Conservation (phyloP, 2,797 vertebrate genomes). For the Petrocephalus sullivani region DNA sequence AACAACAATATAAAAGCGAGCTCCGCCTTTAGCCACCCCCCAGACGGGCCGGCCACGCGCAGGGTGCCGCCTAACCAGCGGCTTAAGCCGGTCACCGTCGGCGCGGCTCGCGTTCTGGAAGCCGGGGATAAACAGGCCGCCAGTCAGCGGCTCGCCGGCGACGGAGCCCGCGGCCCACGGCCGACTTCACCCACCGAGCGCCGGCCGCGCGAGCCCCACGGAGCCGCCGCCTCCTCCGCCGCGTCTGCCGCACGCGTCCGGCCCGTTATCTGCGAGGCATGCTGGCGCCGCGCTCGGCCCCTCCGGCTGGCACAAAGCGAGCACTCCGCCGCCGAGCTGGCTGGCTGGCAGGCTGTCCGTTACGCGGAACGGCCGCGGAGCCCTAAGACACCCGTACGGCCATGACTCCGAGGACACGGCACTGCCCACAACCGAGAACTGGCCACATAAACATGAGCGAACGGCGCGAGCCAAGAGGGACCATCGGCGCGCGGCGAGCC, state of each 20-base stretch:
- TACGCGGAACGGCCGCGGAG: neutral
- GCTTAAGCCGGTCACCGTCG: neutral
- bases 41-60: neutral
- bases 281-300: neutral
- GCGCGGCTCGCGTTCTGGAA: neutral
- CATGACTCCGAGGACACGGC: neutral
- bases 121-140: neutral
- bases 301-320: neutral
- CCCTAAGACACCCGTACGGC: neutral
- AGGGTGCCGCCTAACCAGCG: neutral
- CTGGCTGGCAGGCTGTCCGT: neutral
- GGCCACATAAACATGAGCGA: slow-evolving; percentile 11
- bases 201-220: neutral
- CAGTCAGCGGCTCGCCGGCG: neutral
- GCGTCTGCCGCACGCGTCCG: neutral
- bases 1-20: neutral
- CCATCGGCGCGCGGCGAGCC: neutral
- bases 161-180: neutral
- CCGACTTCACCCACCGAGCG: slow-evolving; percentile 7
- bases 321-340: neutral
- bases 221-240: neutral
- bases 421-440: neutral
- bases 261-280: slow-evolving; percentile 5
- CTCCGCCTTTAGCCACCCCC: neutral
- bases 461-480: neutral